Evolutionary conservation across 30 jellyfish, hydroid and myxozoan species (phyloP).

Genomic region (Euphysa ruthae): DNA sequence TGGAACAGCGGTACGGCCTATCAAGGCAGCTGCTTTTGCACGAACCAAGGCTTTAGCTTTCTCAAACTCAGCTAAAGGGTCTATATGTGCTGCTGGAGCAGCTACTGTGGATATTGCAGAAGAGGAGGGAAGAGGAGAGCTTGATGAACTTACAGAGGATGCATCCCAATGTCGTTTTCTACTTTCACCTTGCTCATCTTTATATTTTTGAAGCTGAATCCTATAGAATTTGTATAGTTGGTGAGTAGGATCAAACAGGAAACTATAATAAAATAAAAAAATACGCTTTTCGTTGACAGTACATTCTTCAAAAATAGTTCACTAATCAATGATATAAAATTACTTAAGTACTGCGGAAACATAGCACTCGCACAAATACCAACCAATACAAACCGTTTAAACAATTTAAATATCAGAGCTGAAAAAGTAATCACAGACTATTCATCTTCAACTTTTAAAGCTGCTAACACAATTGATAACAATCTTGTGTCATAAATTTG

Average conservation of each 20-base stretch:
- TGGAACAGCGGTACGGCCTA: constrained; percentile 3
- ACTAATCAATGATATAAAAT: too few relatives aligned
- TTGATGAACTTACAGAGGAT: constrained; percentile 8
- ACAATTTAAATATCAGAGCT: too few relatives aligned
- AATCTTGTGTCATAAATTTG: too few relatives aligned
- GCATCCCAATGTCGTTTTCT: constrained; percentile 28
- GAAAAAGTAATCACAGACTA: too few relatives aligned
- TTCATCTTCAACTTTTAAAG: too few relatives aligned
- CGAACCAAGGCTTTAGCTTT: constrained; percentile 74
- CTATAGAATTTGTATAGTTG: constrained; percentile 33
- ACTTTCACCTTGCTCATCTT: constrained; percentile 38
- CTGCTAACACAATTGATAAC: too few relatives aligned
- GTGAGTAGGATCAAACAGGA: constrained; percentile 57
- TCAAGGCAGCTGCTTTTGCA: constrained; percentile 73
- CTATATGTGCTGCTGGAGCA: constrained; percentile 17
- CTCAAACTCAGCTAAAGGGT: constrained; percentile 64
- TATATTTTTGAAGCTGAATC: background rate
- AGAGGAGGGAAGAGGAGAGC: constrained; percentile 19
- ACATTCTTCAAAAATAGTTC: too few relatives aligned
- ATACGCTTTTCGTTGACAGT: too few relatives aligned
- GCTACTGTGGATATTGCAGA: constrained; percentile 33
- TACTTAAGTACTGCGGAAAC: too few relatives aligned
- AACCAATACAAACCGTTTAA: too few relatives aligned
- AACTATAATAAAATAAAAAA: constrained; percentile 30
- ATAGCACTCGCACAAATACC: too few relatives aligned